Evolutionary conservation across 2,888 invertebrate species (phyloP).

Genomic region (Camponotus fellah): DNA sequence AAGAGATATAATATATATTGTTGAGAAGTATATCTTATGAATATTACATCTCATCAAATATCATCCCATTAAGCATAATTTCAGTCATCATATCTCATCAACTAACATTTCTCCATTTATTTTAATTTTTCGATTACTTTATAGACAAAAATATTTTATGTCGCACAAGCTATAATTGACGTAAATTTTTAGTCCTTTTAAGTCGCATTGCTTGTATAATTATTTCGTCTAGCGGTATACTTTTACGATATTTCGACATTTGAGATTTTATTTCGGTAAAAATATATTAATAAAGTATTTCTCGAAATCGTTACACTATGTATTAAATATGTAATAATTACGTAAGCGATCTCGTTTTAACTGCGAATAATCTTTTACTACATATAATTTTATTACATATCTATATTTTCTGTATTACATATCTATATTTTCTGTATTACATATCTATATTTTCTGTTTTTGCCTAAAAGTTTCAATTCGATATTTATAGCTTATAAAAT

Average conservation of each 20-base stretch:
- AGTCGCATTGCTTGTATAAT: neutral
- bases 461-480: neutral
- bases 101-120: neutral
- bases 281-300: neutral
- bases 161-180: neutral
- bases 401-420: neutral
- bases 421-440: neutral
- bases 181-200: neutral
- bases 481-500: neutral
- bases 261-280: neutral
- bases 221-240: neutral
- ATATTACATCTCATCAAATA: neutral
- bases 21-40: neutral
- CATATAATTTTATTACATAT: neutral
- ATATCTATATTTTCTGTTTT: neutral
- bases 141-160: neutral
- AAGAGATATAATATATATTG: neutral
- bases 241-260: neutral
- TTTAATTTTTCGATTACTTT: neutral
- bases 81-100: neutral
- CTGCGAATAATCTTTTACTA: neutral
- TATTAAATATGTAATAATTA: neutral
- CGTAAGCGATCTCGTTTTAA: neutral
- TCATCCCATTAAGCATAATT: neutral
- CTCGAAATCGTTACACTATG: slow-evolving; percentile 2